Base-by-base conservation (phyloP, 2,113 vertebrate genomes). In the Psophia crepitans region DNA sequence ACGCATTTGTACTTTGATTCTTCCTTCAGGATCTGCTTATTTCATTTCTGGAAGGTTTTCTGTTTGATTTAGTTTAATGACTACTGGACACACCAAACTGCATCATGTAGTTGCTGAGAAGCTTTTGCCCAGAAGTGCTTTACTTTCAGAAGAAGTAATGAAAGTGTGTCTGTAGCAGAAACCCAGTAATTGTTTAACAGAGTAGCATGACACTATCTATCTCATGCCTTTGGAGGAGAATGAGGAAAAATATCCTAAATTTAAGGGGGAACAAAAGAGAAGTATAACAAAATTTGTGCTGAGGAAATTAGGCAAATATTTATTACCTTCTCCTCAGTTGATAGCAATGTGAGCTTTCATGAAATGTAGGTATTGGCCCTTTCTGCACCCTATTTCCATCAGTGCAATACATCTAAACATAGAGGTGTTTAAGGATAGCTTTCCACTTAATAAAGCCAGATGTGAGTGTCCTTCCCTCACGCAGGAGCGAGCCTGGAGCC, bases 51-150 rank as follows among this genome's bases (percentile, higher is more conserved):
- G 32, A 53, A 54, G 41, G 26, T 76, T 95, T 95, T 93, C 20
- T 90, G 43, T 92, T 94, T 92, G 65, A 53, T 95, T 82, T 85
- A 46, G 44, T 92, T 91, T 94, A 79, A 82, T 76, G 74, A 66
- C 61, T 85, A 44, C 78, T 92, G 94, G 96, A 92, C 94, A 61
- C 75, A 89, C 58, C 70, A 94, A 90, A 90, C 68, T 18, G 44
- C 41, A 83, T 92, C 64, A 37, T 82, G 4, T 41, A 46, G 91
- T 94, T 91, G 58, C 18, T 0, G 0, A 83, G 66, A 73, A 81
- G 94, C 48, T 91, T 94, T 92, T 90, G 46, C 79, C 84, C 81
- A 89, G 61, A 71, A 89, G 79, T 89, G 68, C 71, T 82, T 85
- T 81, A 41, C 70, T 85, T 77, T 89, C 64, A 7, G 2, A 84